Evolutionary conservation across 2,888 invertebrate genomes (phyloP).

Genomic region (Troilus luridus): DNA sequence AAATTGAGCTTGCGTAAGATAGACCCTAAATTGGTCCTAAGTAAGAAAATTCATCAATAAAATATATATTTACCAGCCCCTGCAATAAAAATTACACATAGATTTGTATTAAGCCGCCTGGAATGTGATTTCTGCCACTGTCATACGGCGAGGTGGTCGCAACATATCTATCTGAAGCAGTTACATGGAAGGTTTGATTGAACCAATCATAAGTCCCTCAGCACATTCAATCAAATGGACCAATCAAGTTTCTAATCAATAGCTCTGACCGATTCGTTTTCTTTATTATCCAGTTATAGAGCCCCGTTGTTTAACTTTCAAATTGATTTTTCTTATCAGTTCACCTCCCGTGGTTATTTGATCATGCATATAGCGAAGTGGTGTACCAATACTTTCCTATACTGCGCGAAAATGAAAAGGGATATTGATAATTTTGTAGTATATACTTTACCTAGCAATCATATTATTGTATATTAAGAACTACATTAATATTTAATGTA

Average conservation of each 20-base stretch:
- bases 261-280: not conserved
- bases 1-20: too few relatives aligned
- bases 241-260: not conserved
- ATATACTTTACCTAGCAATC: too few relatives aligned
- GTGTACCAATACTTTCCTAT: too few relatives aligned
- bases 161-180: not conserved
- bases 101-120: not conserved
- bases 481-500: too few relatives aligned
- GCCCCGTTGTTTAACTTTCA: not conserved
- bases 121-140: not conserved
- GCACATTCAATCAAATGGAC: not conserved
- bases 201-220: not conserved
- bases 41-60: too few relatives aligned
- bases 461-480: too few relatives aligned
- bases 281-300: not conserved
- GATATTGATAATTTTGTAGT: too few relatives aligned
- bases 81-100: too few relatives aligned
- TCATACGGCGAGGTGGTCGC: not conserved
- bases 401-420: too few relatives aligned
- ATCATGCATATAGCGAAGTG: too few relatives aligned
- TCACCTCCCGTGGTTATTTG: not conserved
- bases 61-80: too few relatives aligned
- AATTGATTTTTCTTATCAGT: not conserved
- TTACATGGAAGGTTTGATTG: conserved; percentile 24
- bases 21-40: too few relatives aligned